A percentile compares a stretch with the other conserved stretches of the same genome.
Evolutionary conservation across 2,113 vertebrate genomes (phyloP).

Genomic region (Merops nubicus): DNA sequence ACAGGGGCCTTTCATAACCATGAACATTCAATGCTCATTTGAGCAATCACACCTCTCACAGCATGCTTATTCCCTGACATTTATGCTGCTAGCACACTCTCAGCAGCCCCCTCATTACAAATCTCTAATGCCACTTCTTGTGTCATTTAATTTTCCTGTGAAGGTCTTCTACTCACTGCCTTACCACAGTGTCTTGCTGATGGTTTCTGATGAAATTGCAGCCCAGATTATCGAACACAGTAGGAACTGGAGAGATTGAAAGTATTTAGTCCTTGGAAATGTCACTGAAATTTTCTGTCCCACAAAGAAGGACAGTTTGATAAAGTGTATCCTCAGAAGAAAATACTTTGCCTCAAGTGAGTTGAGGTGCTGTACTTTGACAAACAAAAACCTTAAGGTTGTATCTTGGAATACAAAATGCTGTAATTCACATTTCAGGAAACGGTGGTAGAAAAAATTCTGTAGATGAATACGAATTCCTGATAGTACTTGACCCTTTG

Average conservation of each 20-base stretch:
- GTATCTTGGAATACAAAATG: neutral
- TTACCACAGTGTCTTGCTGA: neutral
- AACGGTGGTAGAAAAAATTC: neutral
- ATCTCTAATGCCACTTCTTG: conserved; percentile 2
- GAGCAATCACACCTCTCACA: conserved; percentile 37
- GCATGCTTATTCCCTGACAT: conserved; percentile 37
- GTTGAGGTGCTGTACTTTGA: neutral
- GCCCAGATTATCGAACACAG: neutral
- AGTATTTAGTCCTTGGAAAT: neutral
- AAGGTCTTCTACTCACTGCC: conserved; percentile 11
- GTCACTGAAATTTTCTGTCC: neutral
- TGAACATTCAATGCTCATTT: neutral
- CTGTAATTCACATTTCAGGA: neutral
- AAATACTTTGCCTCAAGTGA: neutral
- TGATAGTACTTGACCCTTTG: conserved; percentile 11
- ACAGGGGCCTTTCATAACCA: neutral
- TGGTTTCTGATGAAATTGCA: neutral
- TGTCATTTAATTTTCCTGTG: conserved; percentile 33
- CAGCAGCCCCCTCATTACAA: conserved; percentile 28
- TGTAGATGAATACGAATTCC: neutral
- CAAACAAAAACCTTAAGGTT: neutral
- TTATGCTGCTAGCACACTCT: neutral
- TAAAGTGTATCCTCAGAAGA: neutral
- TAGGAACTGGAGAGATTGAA: neutral
- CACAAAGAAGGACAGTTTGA: neutral